Percentiles rank a stretch among this genome's conserved stretches.
phyloP scores from a whole-genome alignment of 2,888 invertebrate species.

The Nomada ruficornis region DNA sequence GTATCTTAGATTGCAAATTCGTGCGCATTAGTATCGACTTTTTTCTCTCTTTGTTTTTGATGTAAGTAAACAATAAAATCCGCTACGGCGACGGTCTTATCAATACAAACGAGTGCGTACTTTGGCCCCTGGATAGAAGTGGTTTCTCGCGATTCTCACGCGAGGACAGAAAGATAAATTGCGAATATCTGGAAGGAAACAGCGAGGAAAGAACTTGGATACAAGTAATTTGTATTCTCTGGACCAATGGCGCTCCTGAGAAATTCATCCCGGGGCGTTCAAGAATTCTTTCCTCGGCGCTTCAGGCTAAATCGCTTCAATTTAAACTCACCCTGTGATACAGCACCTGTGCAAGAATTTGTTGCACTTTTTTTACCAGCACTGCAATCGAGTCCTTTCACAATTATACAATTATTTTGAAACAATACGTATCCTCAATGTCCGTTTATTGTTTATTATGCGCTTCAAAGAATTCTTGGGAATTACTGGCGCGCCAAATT shows the following conservation, averaged over 20 bases:
- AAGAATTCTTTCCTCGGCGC: constrained; percentile 45
- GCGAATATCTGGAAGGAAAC: constrained; percentile 3
- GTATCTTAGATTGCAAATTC: neutral
- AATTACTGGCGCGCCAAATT: too few relatives aligned
- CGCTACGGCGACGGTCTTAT: constrained; percentile 29
- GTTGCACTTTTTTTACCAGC: constrained; percentile 8
- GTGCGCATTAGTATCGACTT: neutral
- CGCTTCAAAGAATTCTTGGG: too few relatives aligned
- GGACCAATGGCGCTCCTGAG: constrained; percentile 26
- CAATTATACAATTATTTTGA: neutral
- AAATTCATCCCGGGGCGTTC: constrained; percentile 49
- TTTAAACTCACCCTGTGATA: constrained; percentile 65
- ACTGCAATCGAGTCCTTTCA: constrained; percentile 19
- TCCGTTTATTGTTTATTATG: neutral
- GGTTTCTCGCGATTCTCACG: neutral
- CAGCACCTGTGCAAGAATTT: constrained; percentile 31
- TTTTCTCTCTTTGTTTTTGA: neutral
- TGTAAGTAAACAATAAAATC: constrained; percentile 28
- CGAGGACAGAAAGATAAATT: neutral
- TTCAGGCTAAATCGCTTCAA: constrained; percentile 50
- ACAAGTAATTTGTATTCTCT: constrained; percentile 50
- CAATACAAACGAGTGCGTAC: constrained; percentile 20
- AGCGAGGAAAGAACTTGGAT: constrained; percentile 26
- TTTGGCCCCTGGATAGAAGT: constrained; percentile 17
- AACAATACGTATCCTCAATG: neutral